phyloP scores from a whole-genome alignment of 2,797 vertebrate species.

The Poecilia velifera region DNA sequence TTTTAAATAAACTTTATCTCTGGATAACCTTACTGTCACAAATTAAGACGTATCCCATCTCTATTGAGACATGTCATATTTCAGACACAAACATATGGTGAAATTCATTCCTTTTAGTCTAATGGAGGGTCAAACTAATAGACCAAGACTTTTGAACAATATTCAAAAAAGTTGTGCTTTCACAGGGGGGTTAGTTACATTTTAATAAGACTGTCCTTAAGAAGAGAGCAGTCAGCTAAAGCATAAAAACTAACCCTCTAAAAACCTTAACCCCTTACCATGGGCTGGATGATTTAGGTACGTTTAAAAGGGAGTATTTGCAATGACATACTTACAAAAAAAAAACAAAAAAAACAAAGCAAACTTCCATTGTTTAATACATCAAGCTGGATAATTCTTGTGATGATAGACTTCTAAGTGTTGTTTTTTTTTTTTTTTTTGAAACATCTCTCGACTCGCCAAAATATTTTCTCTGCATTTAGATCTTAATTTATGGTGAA shows the following conservation, averaged over 20 bases:
- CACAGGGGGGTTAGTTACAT: too few relatives aligned
- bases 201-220: not conserved
- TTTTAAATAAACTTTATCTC: not conserved
- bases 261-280: not conserved
- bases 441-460: not conserved
- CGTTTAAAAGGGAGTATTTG: not conserved
- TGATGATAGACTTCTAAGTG: not conserved
- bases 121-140: not conserved
- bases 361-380: not conserved
- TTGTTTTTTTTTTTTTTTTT: too few relatives aligned
- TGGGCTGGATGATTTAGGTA: not conserved
- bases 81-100: not conserved
- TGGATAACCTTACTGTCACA: not conserved
- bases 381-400: not conserved
- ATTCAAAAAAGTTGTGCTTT: not conserved
- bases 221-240: not conserved
- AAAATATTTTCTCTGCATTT: not conserved
- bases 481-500: slow-evolving; percentile 10
- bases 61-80: not conserved
- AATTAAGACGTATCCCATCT: not conserved
- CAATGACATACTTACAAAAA: not conserved
- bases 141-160: not conserved
- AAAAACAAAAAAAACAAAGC: too few relatives aligned
- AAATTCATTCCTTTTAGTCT: not conserved
- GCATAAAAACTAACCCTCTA: not conserved